Conservation (phyloP, 2,113 vertebrate species). For the Proteles cristata region DNA sequence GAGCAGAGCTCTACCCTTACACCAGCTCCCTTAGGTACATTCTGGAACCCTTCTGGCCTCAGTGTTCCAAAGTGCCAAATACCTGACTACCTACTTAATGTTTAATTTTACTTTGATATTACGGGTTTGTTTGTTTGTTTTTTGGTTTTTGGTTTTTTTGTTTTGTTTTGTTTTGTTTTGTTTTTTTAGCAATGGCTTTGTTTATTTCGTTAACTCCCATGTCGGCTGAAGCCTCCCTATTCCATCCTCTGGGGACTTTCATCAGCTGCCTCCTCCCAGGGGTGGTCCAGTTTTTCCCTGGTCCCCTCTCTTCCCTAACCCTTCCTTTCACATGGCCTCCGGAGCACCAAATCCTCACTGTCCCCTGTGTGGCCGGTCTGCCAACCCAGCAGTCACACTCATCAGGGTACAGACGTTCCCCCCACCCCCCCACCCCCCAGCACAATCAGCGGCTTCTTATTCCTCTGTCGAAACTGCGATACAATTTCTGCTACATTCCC, state of each 20-base stretch:
- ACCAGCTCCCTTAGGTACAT: not conserved
- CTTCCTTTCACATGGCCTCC: not conserved
- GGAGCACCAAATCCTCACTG: not conserved
- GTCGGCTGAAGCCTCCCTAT: not conserved
- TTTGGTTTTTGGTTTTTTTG: not conserved
- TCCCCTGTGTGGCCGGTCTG: not conserved
- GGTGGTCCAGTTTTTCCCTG: not conserved
- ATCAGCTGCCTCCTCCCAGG: not conserved
- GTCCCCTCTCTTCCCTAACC: not conserved
- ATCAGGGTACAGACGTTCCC: too few relatives aligned
- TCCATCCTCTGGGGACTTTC: not conserved
- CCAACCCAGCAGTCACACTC: not conserved
- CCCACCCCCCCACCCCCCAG: too few relatives aligned
- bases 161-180: too few relatives aligned
- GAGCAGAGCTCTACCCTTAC: not conserved
- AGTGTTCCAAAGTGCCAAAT: not conserved
- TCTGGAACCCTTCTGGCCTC: not conserved
- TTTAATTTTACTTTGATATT: slow-evolving; percentile 17
- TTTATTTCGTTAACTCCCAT: not conserved
- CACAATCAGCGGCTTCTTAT: not conserved
- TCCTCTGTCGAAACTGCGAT: not conserved
- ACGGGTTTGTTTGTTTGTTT: too few relatives aligned
- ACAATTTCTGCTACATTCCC: not conserved
- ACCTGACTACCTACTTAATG: not conserved
- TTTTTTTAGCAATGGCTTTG: not conserved